These are phyloP conservation scores for Ephydatia muelleri DNA, from an alignment of 37 sponge, comb jelly and placozoan species.

Conservation along the genomic window DNA sequence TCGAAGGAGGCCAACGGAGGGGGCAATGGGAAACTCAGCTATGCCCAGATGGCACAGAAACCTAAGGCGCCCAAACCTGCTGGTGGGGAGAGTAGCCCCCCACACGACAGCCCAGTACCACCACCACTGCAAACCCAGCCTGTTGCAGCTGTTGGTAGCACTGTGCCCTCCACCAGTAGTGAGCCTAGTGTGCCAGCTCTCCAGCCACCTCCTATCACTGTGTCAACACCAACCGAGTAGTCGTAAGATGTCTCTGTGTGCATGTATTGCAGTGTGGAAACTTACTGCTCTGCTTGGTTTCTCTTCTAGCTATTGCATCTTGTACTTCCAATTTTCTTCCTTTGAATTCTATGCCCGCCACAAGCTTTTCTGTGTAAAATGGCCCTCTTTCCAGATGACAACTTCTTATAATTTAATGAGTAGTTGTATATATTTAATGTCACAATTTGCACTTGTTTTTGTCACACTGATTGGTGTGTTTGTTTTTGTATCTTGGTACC, in stretches of 20 bases:
- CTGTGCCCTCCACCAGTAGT: background rate
- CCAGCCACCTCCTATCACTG: background rate
- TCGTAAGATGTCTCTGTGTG: background rate
- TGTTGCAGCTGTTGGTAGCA: background rate
- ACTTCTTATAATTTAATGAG: background rate
- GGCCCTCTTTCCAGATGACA: background rate
- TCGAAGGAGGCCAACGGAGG: background rate
- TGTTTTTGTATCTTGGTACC: background rate
- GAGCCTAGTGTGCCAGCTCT: background rate
- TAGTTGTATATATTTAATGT: background rate
- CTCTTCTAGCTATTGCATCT: background rate
- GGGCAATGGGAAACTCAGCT: slow-evolving; percentile 46
- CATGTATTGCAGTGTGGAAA: background rate
- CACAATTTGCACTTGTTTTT: background rate
- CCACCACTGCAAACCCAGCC: background rate
- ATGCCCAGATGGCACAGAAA: slow-evolving; percentile 77
- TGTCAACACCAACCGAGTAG: background rate
- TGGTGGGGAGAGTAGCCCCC: background rate
- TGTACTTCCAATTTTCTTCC: background rate
- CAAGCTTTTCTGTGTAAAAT: background rate
- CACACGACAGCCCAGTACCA: background rate
- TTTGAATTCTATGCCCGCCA: background rate
- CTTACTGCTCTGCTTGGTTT: background rate
- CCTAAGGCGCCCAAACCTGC: slow-evolving; percentile 8
- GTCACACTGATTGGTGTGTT: background rate